phyloP scores from a whole-genome alignment of 2,797 vertebrate species.

The Ambastaia sidthimunki region DNA sequence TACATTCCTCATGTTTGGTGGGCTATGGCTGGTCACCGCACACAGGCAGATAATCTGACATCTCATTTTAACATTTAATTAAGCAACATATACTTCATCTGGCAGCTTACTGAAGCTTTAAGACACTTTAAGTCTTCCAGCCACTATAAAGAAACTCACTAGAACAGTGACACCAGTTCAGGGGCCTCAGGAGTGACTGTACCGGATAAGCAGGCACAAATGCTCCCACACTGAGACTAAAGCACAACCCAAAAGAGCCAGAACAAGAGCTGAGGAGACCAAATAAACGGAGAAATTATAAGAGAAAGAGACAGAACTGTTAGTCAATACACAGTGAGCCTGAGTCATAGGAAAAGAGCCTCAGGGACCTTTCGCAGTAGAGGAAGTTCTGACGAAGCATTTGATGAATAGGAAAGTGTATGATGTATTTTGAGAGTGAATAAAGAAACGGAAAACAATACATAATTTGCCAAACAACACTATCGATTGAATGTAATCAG shows the following conservation, averaged over 20 bases:
- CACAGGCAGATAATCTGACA: constrained; percentile 34
- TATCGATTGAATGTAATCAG: too few relatives aligned
- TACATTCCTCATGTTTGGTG: neutral
- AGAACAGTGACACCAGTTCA: constrained; percentile 79
- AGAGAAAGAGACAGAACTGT: constrained; percentile 10
- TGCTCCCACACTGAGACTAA: constrained; percentile 52
- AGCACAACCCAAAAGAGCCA: constrained; percentile 41
- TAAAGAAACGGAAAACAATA: too few relatives aligned
- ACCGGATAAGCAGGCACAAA: constrained; percentile 44
- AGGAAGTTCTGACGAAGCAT: neutral
- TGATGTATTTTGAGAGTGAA: too few relatives aligned
- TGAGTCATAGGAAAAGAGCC: constrained; percentile 51
- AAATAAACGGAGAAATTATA: neutral
- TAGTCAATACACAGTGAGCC: constrained; percentile 23
- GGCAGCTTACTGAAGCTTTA: constrained; percentile 67
- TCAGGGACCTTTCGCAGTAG: neutral
- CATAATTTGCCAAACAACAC: too few relatives aligned
- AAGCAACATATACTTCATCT: constrained; percentile 75
- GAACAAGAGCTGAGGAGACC: constrained; percentile 31
- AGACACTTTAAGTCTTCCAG: constrained; percentile 61
- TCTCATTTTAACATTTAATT: constrained; percentile 76
- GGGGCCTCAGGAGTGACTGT: constrained; percentile 33
- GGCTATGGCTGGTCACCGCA: neutral
- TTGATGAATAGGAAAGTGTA: neutral
- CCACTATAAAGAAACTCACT: constrained; percentile 64